A percentile compares a stretch with the other conserved stretches of the same genome.
Evolutionary conservation across 2,888 invertebrate genomes (phyloP).

Genomic region (Nomada ferruginata): DNA sequence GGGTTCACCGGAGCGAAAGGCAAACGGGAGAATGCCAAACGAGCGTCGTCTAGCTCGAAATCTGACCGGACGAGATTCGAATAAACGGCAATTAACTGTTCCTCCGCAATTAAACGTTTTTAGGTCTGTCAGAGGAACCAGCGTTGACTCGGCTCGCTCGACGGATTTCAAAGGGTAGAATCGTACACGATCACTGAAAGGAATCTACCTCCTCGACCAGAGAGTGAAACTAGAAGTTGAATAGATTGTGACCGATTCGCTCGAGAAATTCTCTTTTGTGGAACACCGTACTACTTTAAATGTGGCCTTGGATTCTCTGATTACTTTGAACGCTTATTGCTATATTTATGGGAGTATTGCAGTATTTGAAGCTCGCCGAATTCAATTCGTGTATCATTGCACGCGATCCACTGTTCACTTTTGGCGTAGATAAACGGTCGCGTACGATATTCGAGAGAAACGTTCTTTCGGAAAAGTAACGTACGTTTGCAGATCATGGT

Average conservation of each 20-base stretch:
- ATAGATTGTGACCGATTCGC: slow-evolving; percentile 17
- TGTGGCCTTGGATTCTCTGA: not conserved
- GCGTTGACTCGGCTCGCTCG: not conserved
- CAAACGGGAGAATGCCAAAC: slow-evolving; percentile 39
- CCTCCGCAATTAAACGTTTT: slow-evolving; percentile 57
- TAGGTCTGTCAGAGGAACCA: slow-evolving; percentile 14
- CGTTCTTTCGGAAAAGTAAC: not conserved
- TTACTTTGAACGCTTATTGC: not conserved
- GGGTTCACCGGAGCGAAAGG: slow-evolving; percentile 29
- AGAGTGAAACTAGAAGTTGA: slow-evolving; percentile 13
- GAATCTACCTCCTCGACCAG: slow-evolving; percentile 8
- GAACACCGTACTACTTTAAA: not conserved
- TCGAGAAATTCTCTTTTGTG: not conserved
- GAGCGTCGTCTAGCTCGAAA: slow-evolving; percentile 20
- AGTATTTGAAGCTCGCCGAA: not conserved
- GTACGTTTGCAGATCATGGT: no score
- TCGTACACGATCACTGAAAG: slow-evolving; percentile 17
- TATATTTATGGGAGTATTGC: not conserved
- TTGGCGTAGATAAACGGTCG: not conserved
- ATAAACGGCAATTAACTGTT: slow-evolving; percentile 53
- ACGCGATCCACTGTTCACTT: not conserved
- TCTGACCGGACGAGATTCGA: slow-evolving; percentile 30
- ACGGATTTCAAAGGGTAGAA: slow-evolving; percentile 10
- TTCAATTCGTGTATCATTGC: not conserved
- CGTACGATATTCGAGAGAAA: not conserved